Evolutionary conservation across 2,888 invertebrate genomes (phyloP), one percentile per base, ranked within the genome.

Genomic region (Cephonodes hylas): DNA sequence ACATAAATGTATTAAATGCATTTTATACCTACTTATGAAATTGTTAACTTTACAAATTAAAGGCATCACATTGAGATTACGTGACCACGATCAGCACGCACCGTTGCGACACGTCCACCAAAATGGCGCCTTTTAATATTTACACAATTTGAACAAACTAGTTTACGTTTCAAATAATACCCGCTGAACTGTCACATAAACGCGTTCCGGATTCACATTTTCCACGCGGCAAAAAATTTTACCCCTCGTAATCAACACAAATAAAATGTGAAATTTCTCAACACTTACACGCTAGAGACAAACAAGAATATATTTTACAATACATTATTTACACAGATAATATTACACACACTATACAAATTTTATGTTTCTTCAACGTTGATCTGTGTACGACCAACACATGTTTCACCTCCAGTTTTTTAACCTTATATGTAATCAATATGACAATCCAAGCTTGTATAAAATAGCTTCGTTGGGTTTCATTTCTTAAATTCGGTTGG

Each of bases 201-300:
- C 18, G 18, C 53, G 10, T 8, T 48, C 18, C 18, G 48, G 18
- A 53, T 53, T 46, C 27, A 31, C 10, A 18, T 22, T 60, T 3
- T 60, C 46, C 25, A 53, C 42, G 38, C 10, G 48, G 15, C 34
- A 60, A 45, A 58, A 31, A 8, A 23, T 34, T 66, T 71, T 64
- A 58, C 27, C 38, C n/a, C 18, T 18, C 53, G 31, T 31, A 53
- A 31, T 66, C 63, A 88, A 87, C 86, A 83, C 81, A 87, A 86
- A 83, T 87, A 88, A 83, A 88, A 86, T 86, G 85, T 87, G 80
- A 86, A 72, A 86, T 67, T 64, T 79, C 67, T 84, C 81, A 88
- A 88, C 88, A 85, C 88, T 88, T 88, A 88, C 64, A 68, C 67
- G 69, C 79, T 81, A 80, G 66, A 69, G 74, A 73, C 78, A 85